These are phyloP conservation scores for Arctia plantaginis DNA, from an alignment of 2,888 invertebrate genomes.

Conservation along the genomic window DNA sequence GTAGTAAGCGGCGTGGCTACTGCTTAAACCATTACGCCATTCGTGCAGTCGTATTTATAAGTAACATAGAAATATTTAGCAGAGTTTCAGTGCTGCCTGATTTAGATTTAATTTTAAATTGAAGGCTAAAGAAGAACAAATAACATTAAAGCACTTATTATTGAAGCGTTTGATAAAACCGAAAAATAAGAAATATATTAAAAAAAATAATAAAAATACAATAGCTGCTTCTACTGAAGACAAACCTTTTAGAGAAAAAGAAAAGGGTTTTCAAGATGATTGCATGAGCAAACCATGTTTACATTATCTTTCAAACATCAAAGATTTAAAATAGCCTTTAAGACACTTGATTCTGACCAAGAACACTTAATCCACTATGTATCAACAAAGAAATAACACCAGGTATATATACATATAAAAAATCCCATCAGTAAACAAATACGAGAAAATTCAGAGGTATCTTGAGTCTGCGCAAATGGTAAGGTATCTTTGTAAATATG, in stretches of 20 bases:
- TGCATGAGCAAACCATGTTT: no score
- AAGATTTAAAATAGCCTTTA: background rate
- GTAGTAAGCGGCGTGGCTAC: no score
- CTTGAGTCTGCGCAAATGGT: background rate
- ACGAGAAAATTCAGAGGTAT: background rate
- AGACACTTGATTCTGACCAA: background rate
- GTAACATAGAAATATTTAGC: background rate
- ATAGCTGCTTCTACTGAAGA: no score
- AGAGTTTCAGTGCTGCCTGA: background rate
- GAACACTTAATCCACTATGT: background rate
- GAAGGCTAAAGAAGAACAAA: background rate
- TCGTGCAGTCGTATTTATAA: no score
- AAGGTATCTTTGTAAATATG: constrained; percentile 38
- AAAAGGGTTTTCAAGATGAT: no score
- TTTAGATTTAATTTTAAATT: background rate
- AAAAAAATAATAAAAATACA: background rate
- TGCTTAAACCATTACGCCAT: no score
- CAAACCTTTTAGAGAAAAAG: no score
- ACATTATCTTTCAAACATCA: background rate
- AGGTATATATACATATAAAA: background rate
- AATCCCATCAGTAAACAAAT: constrained; percentile 4
- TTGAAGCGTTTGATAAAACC: background rate
- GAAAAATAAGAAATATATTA: background rate
- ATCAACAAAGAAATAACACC: constrained; percentile 2
- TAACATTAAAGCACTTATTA: background rate